Evolutionary conservation across 2,113 vertebrate genomes (phyloP).

Genomic region (Oceanodroma tethys): DNA sequence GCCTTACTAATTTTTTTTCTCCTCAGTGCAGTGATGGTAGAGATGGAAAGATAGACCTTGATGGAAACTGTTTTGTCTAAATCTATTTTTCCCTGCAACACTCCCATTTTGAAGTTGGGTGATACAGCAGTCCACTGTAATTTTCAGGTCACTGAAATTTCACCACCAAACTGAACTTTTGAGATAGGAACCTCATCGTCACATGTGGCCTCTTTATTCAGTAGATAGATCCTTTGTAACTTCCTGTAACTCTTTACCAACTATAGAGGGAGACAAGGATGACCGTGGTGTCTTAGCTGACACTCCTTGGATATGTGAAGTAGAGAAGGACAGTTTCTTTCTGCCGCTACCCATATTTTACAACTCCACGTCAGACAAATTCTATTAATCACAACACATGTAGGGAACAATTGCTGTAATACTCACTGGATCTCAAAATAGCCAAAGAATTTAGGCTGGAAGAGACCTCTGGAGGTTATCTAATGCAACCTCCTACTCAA

Average conservation of each 20-base stretch:
- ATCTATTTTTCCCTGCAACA: not conserved
- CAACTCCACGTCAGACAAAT: not conserved
- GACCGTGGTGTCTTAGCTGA: not conserved
- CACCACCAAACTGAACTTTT: not conserved
- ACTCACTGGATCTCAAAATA: not conserved
- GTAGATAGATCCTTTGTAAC: not conserved
- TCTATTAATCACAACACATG: not conserved
- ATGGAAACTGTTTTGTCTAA: not conserved
- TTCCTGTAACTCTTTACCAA: not conserved
- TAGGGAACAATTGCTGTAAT: not conserved
- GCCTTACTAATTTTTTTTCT: not conserved
- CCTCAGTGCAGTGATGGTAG: not conserved
- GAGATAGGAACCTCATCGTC: not conserved
- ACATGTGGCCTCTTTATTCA: not conserved
- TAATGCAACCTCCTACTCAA: not conserved
- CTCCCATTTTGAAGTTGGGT: not conserved
- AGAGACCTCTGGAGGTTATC: not conserved
- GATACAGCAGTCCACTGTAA: not conserved
- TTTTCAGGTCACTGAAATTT: not conserved
- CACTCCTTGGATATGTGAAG: not conserved
- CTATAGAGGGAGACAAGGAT: not conserved
- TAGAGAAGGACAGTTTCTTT: not conserved
- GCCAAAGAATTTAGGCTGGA: not conserved
- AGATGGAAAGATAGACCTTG: not conserved
- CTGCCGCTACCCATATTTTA: not conserved